A percentile compares a stretch with the other conserved stretches of the same genome.
Evolutionary conservation across 2,113 vertebrate species (phyloP).

Genomic region (Macrotus californicus): DNA sequence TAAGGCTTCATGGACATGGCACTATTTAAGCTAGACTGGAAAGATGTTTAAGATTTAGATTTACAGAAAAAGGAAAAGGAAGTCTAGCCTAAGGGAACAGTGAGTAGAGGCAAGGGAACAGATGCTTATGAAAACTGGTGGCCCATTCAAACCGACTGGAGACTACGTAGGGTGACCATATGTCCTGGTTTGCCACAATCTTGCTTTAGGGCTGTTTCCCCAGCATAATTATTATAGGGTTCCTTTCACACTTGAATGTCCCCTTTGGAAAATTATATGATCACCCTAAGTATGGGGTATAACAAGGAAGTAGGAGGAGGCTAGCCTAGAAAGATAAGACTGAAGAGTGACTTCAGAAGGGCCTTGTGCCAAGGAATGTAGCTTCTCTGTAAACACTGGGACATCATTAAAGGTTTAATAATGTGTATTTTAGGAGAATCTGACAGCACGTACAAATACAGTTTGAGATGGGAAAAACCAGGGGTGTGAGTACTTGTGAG

Average conservation of each 20-base stretch:
- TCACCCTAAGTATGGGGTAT: conserved; percentile 30
- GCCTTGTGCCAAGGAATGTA: background rate
- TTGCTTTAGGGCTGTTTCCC: background rate
- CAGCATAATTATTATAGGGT: conserved; percentile 15
- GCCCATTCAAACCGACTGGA: background rate
- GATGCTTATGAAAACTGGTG: background rate
- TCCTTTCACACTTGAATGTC: conserved; percentile 20
- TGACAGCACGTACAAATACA: background rate
- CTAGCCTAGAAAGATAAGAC: conserved; percentile 20
- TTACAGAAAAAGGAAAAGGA: conserved; percentile 8
- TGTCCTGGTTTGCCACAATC: background rate
- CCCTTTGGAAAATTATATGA: conserved; percentile 43
- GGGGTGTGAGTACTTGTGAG: background rate
- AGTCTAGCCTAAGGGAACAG: background rate
- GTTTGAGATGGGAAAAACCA: background rate
- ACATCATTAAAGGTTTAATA: conserved; percentile 15
- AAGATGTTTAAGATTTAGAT: background rate
- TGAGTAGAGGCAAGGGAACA: background rate
- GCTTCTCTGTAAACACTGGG: conserved; percentile 6
- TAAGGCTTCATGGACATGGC: background rate
- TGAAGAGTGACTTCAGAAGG: background rate
- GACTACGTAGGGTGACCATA: background rate
- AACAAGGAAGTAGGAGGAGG: conserved; percentile 43
- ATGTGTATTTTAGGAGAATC: background rate
- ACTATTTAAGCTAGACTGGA: background rate